phyloP scores from a whole-genome alignment of 2,888 invertebrate genomes.

The Altica lythri region DNA sequence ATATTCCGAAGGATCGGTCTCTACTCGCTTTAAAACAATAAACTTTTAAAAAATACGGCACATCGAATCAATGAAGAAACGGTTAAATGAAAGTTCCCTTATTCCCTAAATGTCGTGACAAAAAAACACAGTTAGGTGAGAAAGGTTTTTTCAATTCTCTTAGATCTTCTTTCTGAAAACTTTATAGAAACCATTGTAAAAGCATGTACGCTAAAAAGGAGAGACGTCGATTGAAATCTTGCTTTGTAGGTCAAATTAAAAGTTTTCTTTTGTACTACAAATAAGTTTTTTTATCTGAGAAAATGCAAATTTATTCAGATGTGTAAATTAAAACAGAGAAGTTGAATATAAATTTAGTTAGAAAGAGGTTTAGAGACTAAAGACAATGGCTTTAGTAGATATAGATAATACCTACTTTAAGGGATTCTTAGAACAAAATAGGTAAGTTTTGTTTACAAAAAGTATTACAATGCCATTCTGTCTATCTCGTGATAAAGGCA shows the following conservation, averaged over 20 bases:
- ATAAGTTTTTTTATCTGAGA: constrained; percentile 1
- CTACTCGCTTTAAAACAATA: too few species aligned
- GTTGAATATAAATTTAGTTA: not conserved
- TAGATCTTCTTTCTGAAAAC: not conserved
- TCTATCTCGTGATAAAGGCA: too few species aligned
- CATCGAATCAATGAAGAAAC: not conserved
- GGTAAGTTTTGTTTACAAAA: too few species aligned
- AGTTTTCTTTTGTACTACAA: constrained; percentile 15
- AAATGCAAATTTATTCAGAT: constrained; percentile 10
- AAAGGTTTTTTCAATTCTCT: constrained; percentile 1
- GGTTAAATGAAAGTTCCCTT: not conserved
- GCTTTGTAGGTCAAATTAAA: constrained; percentile 20
- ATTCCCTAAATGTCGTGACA: not conserved
- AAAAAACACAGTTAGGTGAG: not conserved
- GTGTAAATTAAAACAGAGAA: constrained; percentile 4
- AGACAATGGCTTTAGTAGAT: too few species aligned
- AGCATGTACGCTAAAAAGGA: not conserved
- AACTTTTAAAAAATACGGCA: not conserved
- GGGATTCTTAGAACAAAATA: too few species aligned
- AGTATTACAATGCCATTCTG: too few species aligned
- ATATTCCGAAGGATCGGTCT: too few species aligned
- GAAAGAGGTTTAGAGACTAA: not conserved
- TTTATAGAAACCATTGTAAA: constrained; percentile 6
- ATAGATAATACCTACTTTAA: too few species aligned
- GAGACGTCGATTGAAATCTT: constrained; percentile 3